Conservation (phyloP, 37 sponge, comb jelly and placozoan species). For the Aplysina aerophoba region DNA sequence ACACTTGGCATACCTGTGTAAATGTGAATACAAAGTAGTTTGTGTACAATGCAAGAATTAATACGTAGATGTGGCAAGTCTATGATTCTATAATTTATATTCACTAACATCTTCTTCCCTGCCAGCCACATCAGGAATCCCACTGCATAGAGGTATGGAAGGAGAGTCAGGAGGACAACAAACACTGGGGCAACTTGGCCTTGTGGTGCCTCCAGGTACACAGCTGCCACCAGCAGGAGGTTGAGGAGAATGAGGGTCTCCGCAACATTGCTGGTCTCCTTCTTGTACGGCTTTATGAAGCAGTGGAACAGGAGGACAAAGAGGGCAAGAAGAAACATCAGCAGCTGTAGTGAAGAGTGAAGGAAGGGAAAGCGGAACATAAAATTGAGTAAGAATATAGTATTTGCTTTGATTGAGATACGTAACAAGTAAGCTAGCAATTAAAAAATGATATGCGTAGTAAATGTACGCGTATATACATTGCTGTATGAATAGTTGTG, state of each 20-base stretch:
- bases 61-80: too few species aligned
- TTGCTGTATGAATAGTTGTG: too few species aligned
- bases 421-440: too few species aligned
- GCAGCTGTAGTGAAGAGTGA: constrained; percentile 33
- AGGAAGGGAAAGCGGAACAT: background rate
- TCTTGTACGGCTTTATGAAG: constrained; percentile 68
- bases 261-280: constrained; percentile 55
- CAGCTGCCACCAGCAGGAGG: constrained; percentile 62
- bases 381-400: too few species aligned
- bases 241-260: constrained; percentile 65
- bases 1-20: too few species aligned
- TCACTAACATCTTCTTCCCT: background rate
- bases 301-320: constrained; percentile 50
- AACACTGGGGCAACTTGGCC: constrained; percentile 32
- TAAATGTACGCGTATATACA: too few species aligned
- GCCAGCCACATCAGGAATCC: constrained; percentile 25
- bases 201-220: constrained; percentile 60
- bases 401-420: too few species aligned
- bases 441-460: too few species aligned
- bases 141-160: constrained; percentile 58
- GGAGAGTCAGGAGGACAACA: constrained; percentile 43
- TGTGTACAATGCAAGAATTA: too few species aligned
- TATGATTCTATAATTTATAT: too few species aligned
- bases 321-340: constrained; percentile 49
- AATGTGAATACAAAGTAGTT: too few species aligned